A percentile compares a stretch with the other conserved stretches of the same genome.
These are phyloP conservation scores for Marronus borbonicus DNA, from an alignment of 2,888 invertebrate species.

Conservation along the genomic window DNA sequence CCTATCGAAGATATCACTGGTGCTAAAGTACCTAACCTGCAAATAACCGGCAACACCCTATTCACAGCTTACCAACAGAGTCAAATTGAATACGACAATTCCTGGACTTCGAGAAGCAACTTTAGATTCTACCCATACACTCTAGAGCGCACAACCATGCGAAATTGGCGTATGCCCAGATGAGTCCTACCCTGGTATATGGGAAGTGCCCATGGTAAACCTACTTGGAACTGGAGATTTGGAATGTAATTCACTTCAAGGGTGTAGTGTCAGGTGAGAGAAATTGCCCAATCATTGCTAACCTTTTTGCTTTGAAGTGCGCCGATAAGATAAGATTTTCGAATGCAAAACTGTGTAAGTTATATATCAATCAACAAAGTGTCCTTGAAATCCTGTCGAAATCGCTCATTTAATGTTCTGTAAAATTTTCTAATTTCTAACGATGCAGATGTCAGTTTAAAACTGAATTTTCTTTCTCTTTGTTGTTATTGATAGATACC, in stretches of 20 bases:
- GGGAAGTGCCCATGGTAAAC: slow-evolving; percentile 79
- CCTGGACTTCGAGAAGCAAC: slow-evolving; percentile 73
- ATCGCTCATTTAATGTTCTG: too few species aligned
- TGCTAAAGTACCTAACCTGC: slow-evolving; percentile 74
- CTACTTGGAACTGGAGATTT: slow-evolving; percentile 70
- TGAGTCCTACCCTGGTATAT: slow-evolving; percentile 74
- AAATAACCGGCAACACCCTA: slow-evolving; percentile 74
- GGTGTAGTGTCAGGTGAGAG: slow-evolving; percentile 29
- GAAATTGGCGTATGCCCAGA: slow-evolving; percentile 74
- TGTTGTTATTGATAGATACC: too few species aligned
- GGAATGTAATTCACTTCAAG: slow-evolving; percentile 70
- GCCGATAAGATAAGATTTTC: too few species aligned
- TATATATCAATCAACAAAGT: too few species aligned
- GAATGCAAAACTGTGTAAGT: too few species aligned
- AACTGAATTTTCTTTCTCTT: too few species aligned
- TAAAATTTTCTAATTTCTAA: too few species aligned
- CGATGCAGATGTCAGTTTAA: too few species aligned
- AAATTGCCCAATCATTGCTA: neutral
- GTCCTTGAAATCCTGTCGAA: too few species aligned
- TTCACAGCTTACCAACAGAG: slow-evolving; percentile 73
- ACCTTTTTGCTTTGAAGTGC: neutral
- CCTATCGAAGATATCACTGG: slow-evolving; percentile 64
- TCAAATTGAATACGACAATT: slow-evolving; percentile 75
- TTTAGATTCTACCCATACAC: slow-evolving; percentile 81
- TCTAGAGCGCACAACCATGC: slow-evolving; percentile 75